Conservation (phyloP, 2,113 vertebrate species). For the Hymenochirus boettgeri region DNA sequence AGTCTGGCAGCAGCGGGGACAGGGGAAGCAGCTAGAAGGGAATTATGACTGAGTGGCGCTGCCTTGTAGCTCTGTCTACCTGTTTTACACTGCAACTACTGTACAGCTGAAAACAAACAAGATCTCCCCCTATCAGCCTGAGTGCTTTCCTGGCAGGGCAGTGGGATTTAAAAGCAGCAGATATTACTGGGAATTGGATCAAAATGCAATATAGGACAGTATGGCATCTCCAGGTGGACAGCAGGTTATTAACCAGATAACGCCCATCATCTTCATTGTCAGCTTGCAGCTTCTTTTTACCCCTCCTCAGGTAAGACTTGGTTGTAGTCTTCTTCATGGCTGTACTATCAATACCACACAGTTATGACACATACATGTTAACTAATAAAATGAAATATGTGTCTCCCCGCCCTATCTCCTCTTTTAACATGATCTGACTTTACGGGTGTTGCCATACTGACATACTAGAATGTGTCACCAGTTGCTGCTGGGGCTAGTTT, state of each 20-base stretch:
- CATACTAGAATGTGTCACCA: too few species aligned
- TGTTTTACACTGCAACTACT: constrained; percentile 28
- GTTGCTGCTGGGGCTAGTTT: too few species aligned
- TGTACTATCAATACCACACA: too few species aligned
- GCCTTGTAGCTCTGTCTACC: constrained; percentile 29
- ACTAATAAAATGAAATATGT: too few species aligned
- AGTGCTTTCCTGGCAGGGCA: background rate
- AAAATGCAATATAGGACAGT: constrained; percentile 33
- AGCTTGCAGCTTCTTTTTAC: constrained; percentile 7
- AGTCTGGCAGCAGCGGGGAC: constrained; percentile 27
- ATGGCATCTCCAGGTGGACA: constrained; percentile 38
- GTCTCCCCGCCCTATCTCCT: too few species aligned
- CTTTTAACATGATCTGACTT: too few species aligned
- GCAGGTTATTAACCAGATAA: constrained; percentile 19
- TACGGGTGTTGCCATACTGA: too few species aligned
- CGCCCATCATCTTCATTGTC: constrained; percentile 23
- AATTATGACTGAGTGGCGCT: constrained; percentile 25
- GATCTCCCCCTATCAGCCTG: constrained; percentile 7
- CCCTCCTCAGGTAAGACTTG: constrained; percentile 28
- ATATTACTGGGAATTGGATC: constrained; percentile 3
- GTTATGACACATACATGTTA: too few species aligned
- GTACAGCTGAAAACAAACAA: constrained; percentile 19
- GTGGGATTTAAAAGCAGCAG: background rate
- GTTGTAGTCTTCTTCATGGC: too few species aligned
- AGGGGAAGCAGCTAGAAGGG: constrained; percentile 32